Evolutionary conservation across 2,888 invertebrate species (phyloP), one percentile per base, ranked within the genome.

Genomic region (Disparrhopalites patrizii): DNA sequence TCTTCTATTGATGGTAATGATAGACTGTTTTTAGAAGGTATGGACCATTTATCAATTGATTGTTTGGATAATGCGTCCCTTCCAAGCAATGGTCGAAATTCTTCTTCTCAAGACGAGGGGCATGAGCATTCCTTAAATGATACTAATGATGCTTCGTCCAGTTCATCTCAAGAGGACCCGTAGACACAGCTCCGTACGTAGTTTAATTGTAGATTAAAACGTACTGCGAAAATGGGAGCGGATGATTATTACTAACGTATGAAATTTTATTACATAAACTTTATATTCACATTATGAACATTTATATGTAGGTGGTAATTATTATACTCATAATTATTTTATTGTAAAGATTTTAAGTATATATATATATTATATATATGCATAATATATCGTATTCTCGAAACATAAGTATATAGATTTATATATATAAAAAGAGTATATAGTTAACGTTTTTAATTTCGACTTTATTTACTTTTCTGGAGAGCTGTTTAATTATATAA

Each of bases 401-500:
- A 36, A 10, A 15, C 20, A 47, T 47, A 47, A 20, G 13, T 8
- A 47, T 43, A 47, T 47, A 36, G 15, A 43, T 23, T 23, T 47
- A 47, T 47, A 47, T 47, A 47, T 47, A 47, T 25, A 23, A 15
- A 43, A 10, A n/a, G 7, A 47, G 47, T 50, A 61, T 50, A 27
- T 51, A 31, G 47, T n/a, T 33, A 38, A 43, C 56, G 56, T 56
- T 56, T 56, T 58, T 58, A 58, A 40, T 43, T 23, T 36, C 56
- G 56, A 56, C 56, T 58, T 31, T 58, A 61, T 61, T 50, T 61
- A 61, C 50, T 61, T 61, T 61, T 61, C 30, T 50, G 25, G 60
- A 58, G 58, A 61, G 51, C 51, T 47, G 43, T 57, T 61, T 25
- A 33, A 33, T 50, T 61, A 61, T 23, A 38, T 38, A 56, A 33